Conservation (phyloP, 2,888 invertebrate genomes). For the Synergus japonicus region DNA sequence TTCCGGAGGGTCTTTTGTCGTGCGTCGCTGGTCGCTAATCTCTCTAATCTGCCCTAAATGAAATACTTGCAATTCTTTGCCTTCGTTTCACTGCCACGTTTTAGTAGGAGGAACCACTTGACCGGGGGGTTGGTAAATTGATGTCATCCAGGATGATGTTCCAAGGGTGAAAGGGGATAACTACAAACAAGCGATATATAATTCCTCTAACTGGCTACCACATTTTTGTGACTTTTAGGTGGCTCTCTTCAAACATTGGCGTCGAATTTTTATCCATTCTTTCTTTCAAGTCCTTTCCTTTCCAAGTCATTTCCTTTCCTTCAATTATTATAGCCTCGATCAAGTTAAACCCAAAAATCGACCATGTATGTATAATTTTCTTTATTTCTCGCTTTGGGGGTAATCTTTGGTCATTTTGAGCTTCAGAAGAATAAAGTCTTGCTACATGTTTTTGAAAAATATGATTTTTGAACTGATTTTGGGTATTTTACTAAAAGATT, state of each 20-base stretch:
- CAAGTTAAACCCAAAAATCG: too few relatives aligned
- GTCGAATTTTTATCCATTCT: not conserved
- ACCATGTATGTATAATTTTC: too few relatives aligned
- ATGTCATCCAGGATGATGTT: constrained; percentile 51
- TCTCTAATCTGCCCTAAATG: constrained; percentile 77
- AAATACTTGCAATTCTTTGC: constrained; percentile 76
- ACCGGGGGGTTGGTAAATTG: constrained; percentile 56
- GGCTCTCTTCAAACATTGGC: not conserved
- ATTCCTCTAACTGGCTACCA: constrained; percentile 52
- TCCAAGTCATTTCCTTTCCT: too few relatives aligned
- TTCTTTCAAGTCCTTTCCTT: too few relatives aligned
- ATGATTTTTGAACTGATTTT: not conserved
- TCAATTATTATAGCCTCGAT: too few relatives aligned
- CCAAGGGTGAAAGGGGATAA: constrained; percentile 54
- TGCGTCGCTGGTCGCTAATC: constrained; percentile 72
- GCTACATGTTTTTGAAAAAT: too few relatives aligned
- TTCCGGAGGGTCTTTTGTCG: constrained; percentile 39
- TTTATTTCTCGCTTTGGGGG: too few relatives aligned
- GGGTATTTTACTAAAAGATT: not conserved
- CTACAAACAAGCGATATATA: constrained; percentile 55
- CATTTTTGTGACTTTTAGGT: constrained; percentile 54
- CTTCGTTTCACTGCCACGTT: constrained; percentile 55
- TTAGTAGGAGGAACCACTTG: constrained; percentile 59
- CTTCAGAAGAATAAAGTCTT: too few relatives aligned
- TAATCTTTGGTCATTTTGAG: too few relatives aligned